Evolutionary conservation across 2,888 invertebrate species (phyloP).

Genomic region (Lysandra bellargus): DNA sequence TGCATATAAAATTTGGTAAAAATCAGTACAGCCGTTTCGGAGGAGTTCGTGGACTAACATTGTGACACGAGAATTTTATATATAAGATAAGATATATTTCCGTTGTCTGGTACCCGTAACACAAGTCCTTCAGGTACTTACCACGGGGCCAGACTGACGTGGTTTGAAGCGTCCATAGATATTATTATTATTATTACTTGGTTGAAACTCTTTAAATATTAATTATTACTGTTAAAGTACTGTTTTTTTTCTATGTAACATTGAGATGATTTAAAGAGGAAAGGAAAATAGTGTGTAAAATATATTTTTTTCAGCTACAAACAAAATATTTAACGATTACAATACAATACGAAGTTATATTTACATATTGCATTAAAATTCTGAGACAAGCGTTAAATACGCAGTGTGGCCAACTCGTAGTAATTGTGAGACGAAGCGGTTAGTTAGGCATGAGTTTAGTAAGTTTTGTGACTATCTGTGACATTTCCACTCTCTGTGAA

Average conservation of each 20-base stretch:
- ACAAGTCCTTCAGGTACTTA: too few species aligned
- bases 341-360: neutral
- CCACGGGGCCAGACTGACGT: too few species aligned
- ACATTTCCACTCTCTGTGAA: neutral
- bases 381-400: neutral
- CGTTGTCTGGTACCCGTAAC: too few species aligned
- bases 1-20: too few species aligned
- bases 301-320: neutral
- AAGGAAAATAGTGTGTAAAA: neutral
- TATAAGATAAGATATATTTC: too few species aligned
- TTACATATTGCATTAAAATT: conserved; percentile 6
- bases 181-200: too few species aligned
- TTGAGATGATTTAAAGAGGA: neutral
- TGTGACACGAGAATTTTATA: too few species aligned
- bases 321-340: neutral
- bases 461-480: neutral
- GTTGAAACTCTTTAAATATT: too few species aligned
- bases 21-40: too few species aligned
- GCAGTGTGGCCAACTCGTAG: neutral
- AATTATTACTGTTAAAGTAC: neutral
- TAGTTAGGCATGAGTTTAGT: neutral
- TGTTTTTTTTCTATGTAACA: neutral
- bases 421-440: neutral
- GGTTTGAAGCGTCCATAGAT: too few species aligned
- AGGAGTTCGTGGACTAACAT: too few species aligned